phyloP scores from a whole-genome alignment of 2,888 invertebrate species.

The Harpagoxenus sublaevis region DNA sequence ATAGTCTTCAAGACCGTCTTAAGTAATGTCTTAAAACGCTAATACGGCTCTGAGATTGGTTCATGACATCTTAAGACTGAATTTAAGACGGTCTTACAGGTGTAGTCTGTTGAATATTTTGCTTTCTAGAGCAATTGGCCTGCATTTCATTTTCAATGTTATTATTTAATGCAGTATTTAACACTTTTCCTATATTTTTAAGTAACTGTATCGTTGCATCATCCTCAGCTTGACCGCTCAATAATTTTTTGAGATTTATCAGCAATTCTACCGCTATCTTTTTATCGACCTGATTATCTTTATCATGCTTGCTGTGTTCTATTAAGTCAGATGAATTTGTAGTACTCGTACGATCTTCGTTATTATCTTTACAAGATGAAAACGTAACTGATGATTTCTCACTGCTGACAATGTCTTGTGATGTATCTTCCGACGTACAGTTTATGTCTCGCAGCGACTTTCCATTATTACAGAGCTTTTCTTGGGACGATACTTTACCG shows the following conservation, averaged over 20 bases:
- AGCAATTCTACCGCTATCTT: conserved; percentile 75
- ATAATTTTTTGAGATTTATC: conserved; percentile 75
- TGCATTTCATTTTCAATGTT: conserved; percentile 45
- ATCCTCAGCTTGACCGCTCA: conserved; percentile 73
- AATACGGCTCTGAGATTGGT: no score
- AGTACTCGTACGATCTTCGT: not conserved
- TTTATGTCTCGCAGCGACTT: conserved; percentile 66
- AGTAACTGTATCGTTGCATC: conserved; percentile 71
- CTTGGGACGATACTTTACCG: not conserved
- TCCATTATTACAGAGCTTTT: conserved; percentile 58
- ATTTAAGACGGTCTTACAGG: not conserved
- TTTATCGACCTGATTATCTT: conserved; percentile 61
- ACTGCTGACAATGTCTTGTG: not conserved
- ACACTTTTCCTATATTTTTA: conserved; percentile 75
- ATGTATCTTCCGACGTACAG: not conserved
- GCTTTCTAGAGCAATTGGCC: not conserved
- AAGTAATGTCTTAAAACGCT: no score
- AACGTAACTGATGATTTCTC: not conserved
- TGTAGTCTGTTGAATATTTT: conserved; percentile 34
- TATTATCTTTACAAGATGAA: conserved; percentile 3
- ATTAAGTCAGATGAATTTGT: conserved; percentile 8
- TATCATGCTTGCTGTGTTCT: not conserved
- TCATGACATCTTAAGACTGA: no score
- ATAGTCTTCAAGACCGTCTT: no score
- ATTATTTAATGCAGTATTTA: conserved; percentile 72